Percentiles rank a stretch among this genome's conserved stretches.
phyloP scores from a whole-genome alignment of 2,797 vertebrate species.

The Notolabrus celidotus region DNA sequence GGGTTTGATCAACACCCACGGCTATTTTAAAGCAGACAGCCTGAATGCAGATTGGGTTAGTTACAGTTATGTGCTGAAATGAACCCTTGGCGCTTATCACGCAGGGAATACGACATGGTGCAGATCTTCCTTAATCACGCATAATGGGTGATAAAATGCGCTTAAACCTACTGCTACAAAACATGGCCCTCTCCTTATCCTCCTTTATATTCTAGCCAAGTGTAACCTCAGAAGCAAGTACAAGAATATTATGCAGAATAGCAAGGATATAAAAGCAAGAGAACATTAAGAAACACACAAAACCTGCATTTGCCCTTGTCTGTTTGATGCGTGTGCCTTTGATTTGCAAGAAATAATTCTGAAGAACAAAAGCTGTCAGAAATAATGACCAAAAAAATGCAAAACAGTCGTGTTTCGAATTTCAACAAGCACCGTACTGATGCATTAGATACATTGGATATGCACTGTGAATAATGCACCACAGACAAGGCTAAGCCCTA shows the following conservation, averaged over 20 bases:
- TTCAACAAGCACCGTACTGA: constrained; percentile 25
- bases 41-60: constrained; percentile 59
- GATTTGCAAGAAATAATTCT: constrained; percentile 53
- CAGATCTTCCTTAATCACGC: constrained; percentile 67
- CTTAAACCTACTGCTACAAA: constrained; percentile 52
- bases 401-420: constrained; percentile 52
- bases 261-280: constrained; percentile 44
- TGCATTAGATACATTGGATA: constrained; percentile 55
- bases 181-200: constrained; percentile 33
- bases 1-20: constrained; percentile 68
- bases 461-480: constrained; percentile 48
- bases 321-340: constrained; percentile 43
- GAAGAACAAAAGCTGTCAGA: constrained; percentile 43
- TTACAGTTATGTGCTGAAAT: constrained; percentile 55
- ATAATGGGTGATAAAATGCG: constrained; percentile 69
- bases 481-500: constrained; percentile 40
- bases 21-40: constrained; percentile 58
- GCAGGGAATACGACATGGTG: constrained; percentile 48
- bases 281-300: constrained; percentile 18
- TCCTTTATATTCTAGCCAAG: constrained; percentile 53
- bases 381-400: constrained; percentile 54
- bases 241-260: constrained; percentile 51
- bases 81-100: constrained; percentile 48
- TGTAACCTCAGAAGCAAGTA: constrained; percentile 49
- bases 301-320: constrained; percentile 9